Evolutionary conservation across 2,797 vertebrate species (phyloP).

Genomic region (Channallabes apus): DNA sequence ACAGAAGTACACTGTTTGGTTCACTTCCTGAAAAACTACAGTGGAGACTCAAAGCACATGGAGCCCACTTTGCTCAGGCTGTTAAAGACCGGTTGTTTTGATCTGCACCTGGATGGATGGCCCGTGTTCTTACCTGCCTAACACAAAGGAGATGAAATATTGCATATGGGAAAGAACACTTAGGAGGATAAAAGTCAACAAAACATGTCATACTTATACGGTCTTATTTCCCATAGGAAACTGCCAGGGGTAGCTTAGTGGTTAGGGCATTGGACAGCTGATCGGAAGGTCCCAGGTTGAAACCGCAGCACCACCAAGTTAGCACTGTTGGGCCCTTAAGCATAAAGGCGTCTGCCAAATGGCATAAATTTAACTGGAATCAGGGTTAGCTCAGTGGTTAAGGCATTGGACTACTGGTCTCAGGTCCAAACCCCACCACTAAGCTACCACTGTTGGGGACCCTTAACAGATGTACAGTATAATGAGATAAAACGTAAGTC

Average conservation of each 20-base stretch:
- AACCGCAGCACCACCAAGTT: background rate
- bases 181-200: no score
- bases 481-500: no score
- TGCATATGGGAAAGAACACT: background rate
- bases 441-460: no score
- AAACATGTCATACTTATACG: background rate
- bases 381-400: no score
- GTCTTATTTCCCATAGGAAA: background rate
- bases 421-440: no score
- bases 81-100: background rate
- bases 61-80: background rate
- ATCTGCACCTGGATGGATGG: background rate
- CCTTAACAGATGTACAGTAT: no score
- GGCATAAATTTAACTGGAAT: no score
- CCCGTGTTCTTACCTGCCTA: background rate
- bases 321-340: no score
- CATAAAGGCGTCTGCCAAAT: no score
- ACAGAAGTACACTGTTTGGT: background rate
- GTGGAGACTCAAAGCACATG: background rate
- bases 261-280: no score
- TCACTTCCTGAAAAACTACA: background rate
- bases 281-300: background rate
- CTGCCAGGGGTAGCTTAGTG: no score
- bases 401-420: no score
- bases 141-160: background rate